Evolutionary conservation across 53 echinoderm and acorn worm genomes (phyloP), one percentile per base, ranked within the genome.

Genomic region (Stichopus horrens): DNA sequence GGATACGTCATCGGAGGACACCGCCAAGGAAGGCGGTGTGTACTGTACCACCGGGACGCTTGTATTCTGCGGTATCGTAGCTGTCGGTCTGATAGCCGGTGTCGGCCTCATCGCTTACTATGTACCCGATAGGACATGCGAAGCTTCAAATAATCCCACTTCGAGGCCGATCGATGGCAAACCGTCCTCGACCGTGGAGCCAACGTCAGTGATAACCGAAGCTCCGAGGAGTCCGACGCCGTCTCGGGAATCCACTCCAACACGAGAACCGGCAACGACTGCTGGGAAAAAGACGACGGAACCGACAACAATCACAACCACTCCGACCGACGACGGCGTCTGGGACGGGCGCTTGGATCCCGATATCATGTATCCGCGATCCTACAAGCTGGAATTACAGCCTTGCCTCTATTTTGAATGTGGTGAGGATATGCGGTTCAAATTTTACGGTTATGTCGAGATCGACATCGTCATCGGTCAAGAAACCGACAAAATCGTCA

Each of bases 81-180:
- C 90, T 5, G 81, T 88, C 13, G 91, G 90, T 52, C 83, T 96
- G 21, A 89, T 95, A 16, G 90, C 89, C 8, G 99, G 94, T 21
- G 92, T 96, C 23, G 99, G 99, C 8, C 92, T 96, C 22, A 77
- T 96, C 86, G 87, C 90, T 51, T 99, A 86, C 84, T 99, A 96
- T 86, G 91, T 96, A 4, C 99, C 99, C 9, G 99, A 99, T 54
- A 90, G 99, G 52, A 67, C 92, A 8, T 90, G 90, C 52, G 13
- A 13, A 18, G 21, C 85, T 16, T 57, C 81, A 7, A 14, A 53
- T 4, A 83, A 23, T 59, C 5, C 18, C 9, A 23, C 85, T 63
- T 5, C 11, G 8, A 9, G 21, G 5, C 83, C 83, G 23, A 60
- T 52, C 14, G 10, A 52, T 7, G 54, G 13, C 0, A 19, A 9